Conservation (phyloP, 2,113 vertebrate genomes). For the Indicator maculatus region DNA sequence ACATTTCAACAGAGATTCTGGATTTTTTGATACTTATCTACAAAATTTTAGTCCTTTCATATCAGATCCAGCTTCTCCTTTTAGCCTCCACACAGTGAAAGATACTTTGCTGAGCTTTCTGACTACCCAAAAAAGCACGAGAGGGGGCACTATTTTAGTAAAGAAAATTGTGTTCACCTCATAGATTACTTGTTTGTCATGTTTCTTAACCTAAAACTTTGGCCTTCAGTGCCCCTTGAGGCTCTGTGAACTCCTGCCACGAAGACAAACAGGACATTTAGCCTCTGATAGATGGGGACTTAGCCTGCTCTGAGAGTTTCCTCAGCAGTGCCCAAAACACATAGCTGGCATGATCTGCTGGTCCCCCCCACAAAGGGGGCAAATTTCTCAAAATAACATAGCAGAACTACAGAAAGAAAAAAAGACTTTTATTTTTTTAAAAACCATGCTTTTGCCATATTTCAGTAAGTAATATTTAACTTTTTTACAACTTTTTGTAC, state of each 20-base stretch:
- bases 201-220: not conserved
- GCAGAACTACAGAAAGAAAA: constrained; percentile 47
- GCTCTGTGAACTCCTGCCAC: not conserved
- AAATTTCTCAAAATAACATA: constrained; percentile 20
- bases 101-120: not conserved
- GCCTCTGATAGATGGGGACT: rapidly evolving
- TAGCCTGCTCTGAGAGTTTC: not conserved
- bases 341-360: not conserved
- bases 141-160: not conserved
- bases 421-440: constrained; percentile 52
- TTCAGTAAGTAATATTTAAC: constrained; percentile 28
- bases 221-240: not conserved
- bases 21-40: not conserved
- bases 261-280: not conserved
- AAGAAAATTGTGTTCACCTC: not conserved
- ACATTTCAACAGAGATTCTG: not conserved
- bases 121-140: not conserved
- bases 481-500: constrained; percentile 59
- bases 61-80: not conserved
- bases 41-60: not conserved
- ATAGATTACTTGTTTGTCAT: not conserved
- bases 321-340: not conserved
- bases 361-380: rapidly evolving
- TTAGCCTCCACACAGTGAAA: not conserved
- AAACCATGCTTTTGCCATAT: constrained; percentile 27